Conservation (phyloP, 1,140 invertebrate genomes). For the Drosophila guanche region DNA sequence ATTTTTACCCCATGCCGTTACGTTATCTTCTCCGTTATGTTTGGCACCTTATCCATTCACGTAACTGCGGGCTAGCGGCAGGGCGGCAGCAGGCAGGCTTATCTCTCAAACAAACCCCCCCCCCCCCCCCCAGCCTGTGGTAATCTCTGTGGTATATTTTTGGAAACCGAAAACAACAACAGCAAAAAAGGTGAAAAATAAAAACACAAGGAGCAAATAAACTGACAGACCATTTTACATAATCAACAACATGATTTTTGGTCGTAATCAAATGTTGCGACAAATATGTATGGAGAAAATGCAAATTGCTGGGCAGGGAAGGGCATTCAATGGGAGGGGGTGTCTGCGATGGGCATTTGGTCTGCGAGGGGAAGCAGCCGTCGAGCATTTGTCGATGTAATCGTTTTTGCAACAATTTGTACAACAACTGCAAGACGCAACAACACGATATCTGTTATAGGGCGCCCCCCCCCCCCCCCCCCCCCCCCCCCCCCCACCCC, state of each 20-base stretch:
- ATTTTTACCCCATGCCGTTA: too few species aligned
- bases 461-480: conserved; percentile 25
- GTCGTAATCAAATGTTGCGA: conserved; percentile 23
- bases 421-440: conserved; percentile 50
- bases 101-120: too few species aligned
- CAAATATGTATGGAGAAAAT: conserved; percentile 25
- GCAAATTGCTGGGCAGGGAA: conserved; percentile 25
- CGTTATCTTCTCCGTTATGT: too few species aligned
- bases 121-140: too few species aligned
- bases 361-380: background rate
- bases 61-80: too few species aligned
- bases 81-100: too few species aligned
- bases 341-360: background rate
- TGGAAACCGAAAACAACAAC: background rate
- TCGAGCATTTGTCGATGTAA: conserved; percentile 46
- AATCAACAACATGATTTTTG: conserved; percentile 6
- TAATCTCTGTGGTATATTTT: background rate
- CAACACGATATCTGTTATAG: conserved; percentile 26
- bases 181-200: background rate
- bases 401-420: conserved; percentile 65
- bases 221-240: conserved; percentile 23
- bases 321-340: background rate
- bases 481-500: too few species aligned
- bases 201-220: background rate
- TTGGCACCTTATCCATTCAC: too few species aligned